Evolutionary conservation across 2,888 invertebrate species (phyloP), one percentile per base, ranked within the genome.

Genomic region (Tenthredo scrophulariae): DNA sequence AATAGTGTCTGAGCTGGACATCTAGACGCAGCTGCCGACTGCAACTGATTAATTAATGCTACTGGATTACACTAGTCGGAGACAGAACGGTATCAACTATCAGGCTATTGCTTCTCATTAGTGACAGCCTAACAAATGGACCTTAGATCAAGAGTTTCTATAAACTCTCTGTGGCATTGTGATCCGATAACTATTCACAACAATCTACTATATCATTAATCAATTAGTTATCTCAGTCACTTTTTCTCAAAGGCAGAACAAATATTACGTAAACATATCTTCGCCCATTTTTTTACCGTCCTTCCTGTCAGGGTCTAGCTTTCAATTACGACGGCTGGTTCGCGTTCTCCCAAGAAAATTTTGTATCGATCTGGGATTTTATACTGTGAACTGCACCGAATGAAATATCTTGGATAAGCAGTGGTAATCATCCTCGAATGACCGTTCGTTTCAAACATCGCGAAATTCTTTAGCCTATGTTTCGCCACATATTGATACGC

Each of bases 1-100:
- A 9, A 40, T 22, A 29, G 33, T 40, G 37, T 58, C 62, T 15
- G 80, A 80, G 22, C 40, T 62, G 33, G 62, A 80, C 80, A 58
- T 26, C 40, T 1, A 62, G 37, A 40, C n/a, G 62, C 62, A 80
- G 62, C 62, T 37, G 62, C 58, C 62, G n/a, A n/a, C n/a, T 80
- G 80, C 37, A 54, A 77, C 58, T 80, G 62, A 80, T 62, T 80
- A 80, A 80, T 80, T 80, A 80, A 40, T 80, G 13, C 50, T 22
- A 58, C 40, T 18, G 62, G 62, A 80, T 80, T 80, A 58, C 22
- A 62, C 80, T 37, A 22, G 62, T 62, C 62, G 22, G 80, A 37
- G 29, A 80, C 15, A 33, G 72, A 40, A 70, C 33, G 26, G 58
- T 40, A 58, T 62, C n/a, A n/a, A n/a, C n/a, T n/a, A n/a, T n/a